These are phyloP conservation scores for Anadara kagoshimensis DNA, from an alignment of 1,140 invertebrate genomes.

Conservation along the genomic window DNA sequence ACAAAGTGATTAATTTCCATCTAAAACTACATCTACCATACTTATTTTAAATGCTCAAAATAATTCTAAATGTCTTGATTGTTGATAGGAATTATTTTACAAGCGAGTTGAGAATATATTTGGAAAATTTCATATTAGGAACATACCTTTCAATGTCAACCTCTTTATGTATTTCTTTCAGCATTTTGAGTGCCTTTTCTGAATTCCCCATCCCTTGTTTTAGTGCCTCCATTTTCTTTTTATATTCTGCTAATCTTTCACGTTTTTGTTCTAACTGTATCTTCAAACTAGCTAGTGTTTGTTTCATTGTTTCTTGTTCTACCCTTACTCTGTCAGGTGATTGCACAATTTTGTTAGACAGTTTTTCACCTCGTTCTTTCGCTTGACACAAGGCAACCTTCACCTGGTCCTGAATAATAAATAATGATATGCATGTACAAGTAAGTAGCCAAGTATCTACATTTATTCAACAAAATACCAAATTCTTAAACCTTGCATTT, in stretches of 20 bases:
- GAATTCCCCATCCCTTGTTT: conserved; percentile 19
- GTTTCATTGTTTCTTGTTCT: conserved; percentile 51
- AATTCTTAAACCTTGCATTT: too few species aligned
- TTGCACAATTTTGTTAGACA: conserved; percentile 60
- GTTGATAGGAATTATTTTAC: too few species aligned
- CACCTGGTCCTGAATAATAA: conserved; percentile 46
- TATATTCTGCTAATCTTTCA: conserved; percentile 35
- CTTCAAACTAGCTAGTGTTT: conserved; percentile 42
- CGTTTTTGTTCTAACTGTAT: conserved; percentile 38
- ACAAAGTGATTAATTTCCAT: too few species aligned
- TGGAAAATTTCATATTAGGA: background rate
- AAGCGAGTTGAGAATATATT: too few species aligned
- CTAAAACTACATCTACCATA: too few species aligned
- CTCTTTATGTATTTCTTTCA: conserved; percentile 43
- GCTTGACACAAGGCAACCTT: conserved; percentile 35
- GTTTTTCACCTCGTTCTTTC: conserved; percentile 52
- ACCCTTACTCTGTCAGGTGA: conserved; percentile 56
- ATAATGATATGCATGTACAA: background rate
- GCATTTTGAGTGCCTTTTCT: conserved; percentile 43
- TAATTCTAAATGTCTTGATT: background rate
- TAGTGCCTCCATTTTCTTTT: conserved; percentile 30
- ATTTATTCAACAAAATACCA: too few species aligned
- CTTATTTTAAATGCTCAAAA: background rate
- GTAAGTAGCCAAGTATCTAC: too few species aligned
- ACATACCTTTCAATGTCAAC: conserved; percentile 49